Base-by-base conservation (phyloP, 2,888 invertebrate species). In the Lasioglossum marginatum region DNA sequence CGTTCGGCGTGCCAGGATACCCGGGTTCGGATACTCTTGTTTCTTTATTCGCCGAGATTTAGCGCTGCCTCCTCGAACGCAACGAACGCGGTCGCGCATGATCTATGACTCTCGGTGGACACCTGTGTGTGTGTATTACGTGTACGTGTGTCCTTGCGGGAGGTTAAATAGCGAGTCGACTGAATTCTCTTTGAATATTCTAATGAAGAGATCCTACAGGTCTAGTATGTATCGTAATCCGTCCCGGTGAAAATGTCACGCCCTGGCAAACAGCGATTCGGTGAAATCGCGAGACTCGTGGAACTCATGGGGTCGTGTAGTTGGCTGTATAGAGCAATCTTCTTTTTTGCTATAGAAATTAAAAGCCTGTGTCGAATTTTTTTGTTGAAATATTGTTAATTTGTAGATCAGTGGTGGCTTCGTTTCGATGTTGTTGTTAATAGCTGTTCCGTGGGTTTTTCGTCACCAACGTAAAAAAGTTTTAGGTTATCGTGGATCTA, bases 31-130 rank as follows among this genome's bases (percentile, higher is more conserved):
- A 31, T 2, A 6, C 19, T 63, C 31, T 27, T 31, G 31, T 63
- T 63, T 19, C 31, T 63, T 63, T 63, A 63, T 63, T 63, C 63
- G 63, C 31, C 19, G 63, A 31, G 31, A 63, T 63, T 31, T 63
- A 63, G 8, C 63, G 31, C 31, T 31, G 31, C 16, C 19, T 31
- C 12, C 31, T 31, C 31, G 31, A 63, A 31, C n/a, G 31, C 6
- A 19, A 31, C 63, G 63, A 63, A 27, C 63, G 31, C 63, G 63
- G 31, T 31, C 31, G 63, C 31, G 63, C 63, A 63, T 63, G 63
- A 31, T 63, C 63, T 63, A 63, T 63, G 31, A 31, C 63, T n/a
- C 57, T 57, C n/a, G n/a, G n/a, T 57, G 57, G 57, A 57, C n/a
- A n/a, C n/a, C n/a, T 57, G 1, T n/a, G 12, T 57, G 12, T 12